Evolutionary conservation across 2,797 vertebrate genomes (phyloP).

Genomic region (Nyctibius grandis): DNA sequence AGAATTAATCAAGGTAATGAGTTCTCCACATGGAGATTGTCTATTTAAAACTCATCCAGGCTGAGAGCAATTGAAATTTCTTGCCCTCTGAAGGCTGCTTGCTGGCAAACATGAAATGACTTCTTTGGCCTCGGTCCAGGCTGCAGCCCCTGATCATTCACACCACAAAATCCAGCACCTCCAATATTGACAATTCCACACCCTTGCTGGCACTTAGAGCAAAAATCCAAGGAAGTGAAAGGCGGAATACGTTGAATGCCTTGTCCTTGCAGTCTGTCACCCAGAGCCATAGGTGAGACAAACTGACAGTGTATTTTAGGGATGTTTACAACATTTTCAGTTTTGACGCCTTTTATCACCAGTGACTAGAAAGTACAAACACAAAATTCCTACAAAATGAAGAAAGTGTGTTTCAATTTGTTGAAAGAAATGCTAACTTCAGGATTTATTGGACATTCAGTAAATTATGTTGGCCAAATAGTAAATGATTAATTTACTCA

Average conservation of each 20-base stretch:
- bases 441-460: neutral
- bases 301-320: neutral
- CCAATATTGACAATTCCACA: neutral
- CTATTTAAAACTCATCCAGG: conserved; percentile 17
- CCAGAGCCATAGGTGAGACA: neutral
- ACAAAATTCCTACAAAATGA: neutral
- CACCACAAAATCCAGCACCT: conserved; percentile 4
- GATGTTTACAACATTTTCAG: neutral
- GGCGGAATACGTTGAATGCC: neutral
- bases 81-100: neutral
- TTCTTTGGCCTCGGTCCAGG: neutral
- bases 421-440: neutral
- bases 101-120: neutral
- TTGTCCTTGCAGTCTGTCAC: neutral
- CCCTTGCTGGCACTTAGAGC: neutral
- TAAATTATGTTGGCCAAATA: conserved; percentile 10
- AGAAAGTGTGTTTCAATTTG: neutral
- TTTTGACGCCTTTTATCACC: neutral
- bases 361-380: neutral
- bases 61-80: neutral
- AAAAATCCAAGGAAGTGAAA: neutral
- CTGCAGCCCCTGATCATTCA: neutral
- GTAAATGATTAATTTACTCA: neutral
- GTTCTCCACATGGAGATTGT: neutral
- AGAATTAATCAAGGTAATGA: conserved; percentile 24